Base-by-base conservation (phyloP, 2,888 invertebrate genomes). In the Archips crataeganus region DNA sequence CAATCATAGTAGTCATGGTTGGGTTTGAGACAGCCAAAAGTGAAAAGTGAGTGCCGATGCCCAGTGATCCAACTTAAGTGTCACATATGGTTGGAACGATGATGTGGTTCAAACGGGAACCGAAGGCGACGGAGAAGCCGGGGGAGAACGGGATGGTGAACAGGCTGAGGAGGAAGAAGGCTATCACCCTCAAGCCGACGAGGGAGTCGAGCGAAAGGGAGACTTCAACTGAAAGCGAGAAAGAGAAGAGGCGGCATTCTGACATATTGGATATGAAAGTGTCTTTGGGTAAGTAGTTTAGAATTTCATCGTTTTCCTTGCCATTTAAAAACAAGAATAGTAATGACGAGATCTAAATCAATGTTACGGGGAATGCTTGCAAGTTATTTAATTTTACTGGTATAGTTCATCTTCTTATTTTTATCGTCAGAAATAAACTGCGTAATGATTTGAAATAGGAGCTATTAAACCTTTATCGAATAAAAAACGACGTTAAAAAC, bases 81-180 rank as follows among this genome's bases (percentile, higher is more conserved):
- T 54, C 23, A 68, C 67, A 15, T 65, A 74, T 74, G 81, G 85
- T 87, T 79, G 84, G 85, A 84, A 87, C 84, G 71, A 94, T 92
- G 93, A 94, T 94, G 94, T 94, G 94, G 94, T 94, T 94, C 77
- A 94, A 92, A 80, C 83, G 93, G 80, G 94, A 94, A 77, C 88
- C 93, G 76, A 94, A 93, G 81, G 81, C 86, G 76, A 83, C 87
- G 51, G 92, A 92, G 61, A 92, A 92, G 71, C 79, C 83, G 66
- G 85, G 81, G 32, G 92, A 93, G 70, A 91, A 91, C 79, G 93
- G 92, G 9, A 84, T 90, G 4, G 90, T 87, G 10, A 86, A 89
- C 10, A 93, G 91, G 75, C 76, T 94, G 75, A 87, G 91, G 76
- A 90, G 90, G 82, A 94, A 93, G 85, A 94, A 94, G 77, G 87